phyloP scores from a whole-genome alignment of 2,797 vertebrate genomes.

The Graptemys geographica region DNA sequence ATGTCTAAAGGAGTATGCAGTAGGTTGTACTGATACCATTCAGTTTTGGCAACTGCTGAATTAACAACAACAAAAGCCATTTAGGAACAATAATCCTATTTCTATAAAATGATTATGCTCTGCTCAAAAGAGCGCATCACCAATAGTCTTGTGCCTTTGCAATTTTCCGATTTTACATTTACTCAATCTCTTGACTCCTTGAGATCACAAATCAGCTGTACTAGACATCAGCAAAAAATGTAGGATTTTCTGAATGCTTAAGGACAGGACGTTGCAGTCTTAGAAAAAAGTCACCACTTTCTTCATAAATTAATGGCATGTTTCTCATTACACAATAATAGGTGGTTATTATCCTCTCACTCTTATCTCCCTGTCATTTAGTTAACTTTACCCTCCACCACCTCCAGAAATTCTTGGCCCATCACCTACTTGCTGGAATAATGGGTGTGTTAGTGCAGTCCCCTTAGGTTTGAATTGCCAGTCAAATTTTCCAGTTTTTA shows the following conservation, averaged over 20 bases:
- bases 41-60: constrained; percentile 22
- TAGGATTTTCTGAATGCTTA: not conserved
- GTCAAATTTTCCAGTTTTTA: not conserved
- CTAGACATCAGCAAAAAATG: not conserved
- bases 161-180: constrained; percentile 49
- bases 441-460: not conserved
- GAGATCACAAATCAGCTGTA: constrained; percentile 32
- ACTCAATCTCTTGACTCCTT: constrained; percentile 27
- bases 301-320: constrained; percentile 22
- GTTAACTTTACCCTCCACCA: not conserved
- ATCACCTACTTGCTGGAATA: not conserved
- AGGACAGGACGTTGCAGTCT: constrained; percentile 23
- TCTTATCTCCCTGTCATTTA: constrained; percentile 44
- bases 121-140: constrained; percentile 49
- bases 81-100: constrained; percentile 43
- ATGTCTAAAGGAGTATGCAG: not conserved
- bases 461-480: not conserved
- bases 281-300: constrained; percentile 36
- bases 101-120: constrained; percentile 46
- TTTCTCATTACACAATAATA: constrained; percentile 16
- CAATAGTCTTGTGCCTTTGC: constrained; percentile 21
- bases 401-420: constrained; percentile 47
- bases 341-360: constrained; percentile 9
- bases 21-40: not conserved
- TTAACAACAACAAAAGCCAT: constrained; percentile 17